Conservation (phyloP, 2,888 invertebrate species). For the Brachyptera putata region DNA sequence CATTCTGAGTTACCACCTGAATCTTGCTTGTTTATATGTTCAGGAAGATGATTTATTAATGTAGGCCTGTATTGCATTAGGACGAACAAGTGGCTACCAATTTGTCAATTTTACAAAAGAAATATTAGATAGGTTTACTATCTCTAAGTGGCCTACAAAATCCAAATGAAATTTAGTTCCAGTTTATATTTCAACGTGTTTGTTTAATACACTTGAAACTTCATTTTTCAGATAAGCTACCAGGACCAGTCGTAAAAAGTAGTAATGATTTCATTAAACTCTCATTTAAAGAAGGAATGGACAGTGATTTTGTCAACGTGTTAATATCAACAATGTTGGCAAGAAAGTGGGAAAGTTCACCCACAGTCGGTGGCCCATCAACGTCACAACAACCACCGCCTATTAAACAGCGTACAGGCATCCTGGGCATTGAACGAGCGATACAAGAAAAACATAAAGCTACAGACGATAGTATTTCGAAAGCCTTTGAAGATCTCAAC, state of each 20-base stretch:
- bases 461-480: constrained; percentile 85
- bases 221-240: constrained; percentile 53
- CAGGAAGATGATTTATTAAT: too few relatives aligned
- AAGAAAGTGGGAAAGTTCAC: constrained; percentile 58
- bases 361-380: not conserved
- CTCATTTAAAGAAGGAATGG: constrained; percentile 80
- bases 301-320: constrained; percentile 57
- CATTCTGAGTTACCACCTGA: too few relatives aligned
- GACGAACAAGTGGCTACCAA: too few relatives aligned
- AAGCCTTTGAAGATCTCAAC: constrained; percentile 93
- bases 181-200: not conserved
- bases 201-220: too few relatives aligned
- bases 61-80: too few relatives aligned
- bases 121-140: too few relatives aligned
- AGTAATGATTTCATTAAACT: constrained; percentile 71
- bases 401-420: constrained; percentile 78
- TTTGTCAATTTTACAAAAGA: too few relatives aligned
- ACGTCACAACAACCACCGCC: constrained; percentile 4
- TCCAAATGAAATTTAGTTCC: not conserved
- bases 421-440: constrained; percentile 92
- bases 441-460: constrained; percentile 86
- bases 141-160: not conserved
- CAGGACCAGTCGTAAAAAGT: constrained; percentile 71
- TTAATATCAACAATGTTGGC: constrained; percentile 60
- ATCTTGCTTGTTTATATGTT: too few relatives aligned